These are phyloP conservation scores for Pterois miles DNA, from an alignment of 2,797 vertebrate genomes.

Conservation along the genomic window DNA sequence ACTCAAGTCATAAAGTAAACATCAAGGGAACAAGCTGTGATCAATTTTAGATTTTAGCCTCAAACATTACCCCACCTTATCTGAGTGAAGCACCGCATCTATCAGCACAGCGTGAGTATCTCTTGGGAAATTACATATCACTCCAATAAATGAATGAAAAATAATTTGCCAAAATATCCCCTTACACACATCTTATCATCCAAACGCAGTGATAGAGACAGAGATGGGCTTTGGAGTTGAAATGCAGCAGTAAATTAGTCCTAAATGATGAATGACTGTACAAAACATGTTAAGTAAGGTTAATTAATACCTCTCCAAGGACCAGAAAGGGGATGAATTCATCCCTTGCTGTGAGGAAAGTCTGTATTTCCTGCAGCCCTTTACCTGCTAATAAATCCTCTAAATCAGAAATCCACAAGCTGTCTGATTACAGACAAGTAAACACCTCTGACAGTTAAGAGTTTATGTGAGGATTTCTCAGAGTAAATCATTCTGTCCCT, in stretches of 20 bases:
- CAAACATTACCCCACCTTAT: conserved; percentile 45
- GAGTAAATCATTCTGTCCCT: background rate
- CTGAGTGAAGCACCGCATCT: conserved; percentile 20
- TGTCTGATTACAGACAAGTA: conserved; percentile 9
- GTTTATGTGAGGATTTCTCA: conserved; percentile 9
- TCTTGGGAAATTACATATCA: conserved; percentile 58
- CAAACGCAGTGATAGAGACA: conserved; percentile 17
- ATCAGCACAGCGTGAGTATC: conserved; percentile 28
- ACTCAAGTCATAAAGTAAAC: conserved; percentile 39
- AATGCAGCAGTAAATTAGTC: conserved; percentile 30
- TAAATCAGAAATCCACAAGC: conserved; percentile 43
- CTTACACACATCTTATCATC: conserved; percentile 36
- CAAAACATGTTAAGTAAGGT: conserved; percentile 44
- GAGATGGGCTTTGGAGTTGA: conserved; percentile 50
- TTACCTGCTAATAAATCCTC: conserved; percentile 64
- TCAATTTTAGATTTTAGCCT: conserved; percentile 50
- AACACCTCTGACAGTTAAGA: conserved; percentile 10
- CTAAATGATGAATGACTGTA: conserved; percentile 41
- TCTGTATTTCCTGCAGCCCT: conserved; percentile 49
- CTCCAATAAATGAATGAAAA: conserved; percentile 34
- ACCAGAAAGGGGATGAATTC: conserved; percentile 33
- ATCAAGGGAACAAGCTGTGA: conserved; percentile 29
- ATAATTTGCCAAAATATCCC: conserved; percentile 53
- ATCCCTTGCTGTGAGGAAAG: conserved; percentile 50
- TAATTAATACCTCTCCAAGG: conserved; percentile 46